Evolutionary conservation across 2,797 vertebrate genomes (phyloP).

Genomic region (Dendrocincla fuliginosa): DNA sequence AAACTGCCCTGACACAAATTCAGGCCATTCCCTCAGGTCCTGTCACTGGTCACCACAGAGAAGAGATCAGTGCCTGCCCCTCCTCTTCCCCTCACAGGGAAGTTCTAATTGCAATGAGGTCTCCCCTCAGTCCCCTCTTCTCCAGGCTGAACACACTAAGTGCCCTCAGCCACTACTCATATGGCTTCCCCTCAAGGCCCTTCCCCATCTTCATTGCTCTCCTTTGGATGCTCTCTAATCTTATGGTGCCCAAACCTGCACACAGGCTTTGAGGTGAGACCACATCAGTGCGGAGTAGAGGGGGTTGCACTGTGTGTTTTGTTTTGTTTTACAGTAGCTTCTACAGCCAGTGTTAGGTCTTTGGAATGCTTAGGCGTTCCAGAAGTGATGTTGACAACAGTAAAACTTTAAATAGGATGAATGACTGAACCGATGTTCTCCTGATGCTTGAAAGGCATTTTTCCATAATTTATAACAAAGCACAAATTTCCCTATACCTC

Average conservation of each 20-base stretch:
- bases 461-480: neutral
- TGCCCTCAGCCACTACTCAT: neutral
- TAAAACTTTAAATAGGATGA: neutral
- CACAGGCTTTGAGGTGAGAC: neutral
- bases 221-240: neutral
- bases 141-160: neutral
- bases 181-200: neutral
- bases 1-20: neutral
- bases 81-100: neutral
- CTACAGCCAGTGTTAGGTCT: neutral
- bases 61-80: neutral
- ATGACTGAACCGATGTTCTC: neutral
- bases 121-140: neutral
- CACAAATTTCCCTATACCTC: neutral
- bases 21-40: neutral
- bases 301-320: rapidly evolving
- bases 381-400: neutral
- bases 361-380: neutral
- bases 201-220: neutral
- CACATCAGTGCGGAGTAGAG: neutral
- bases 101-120: neutral
- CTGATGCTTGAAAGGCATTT: neutral
- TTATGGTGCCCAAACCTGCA: neutral
- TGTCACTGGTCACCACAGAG: neutral
- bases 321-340: neutral